Evolutionary conservation across 2,113 vertebrate species (phyloP), one percentile per base, ranked within the genome.

Genomic region (Hystrix brachyura): DNA sequence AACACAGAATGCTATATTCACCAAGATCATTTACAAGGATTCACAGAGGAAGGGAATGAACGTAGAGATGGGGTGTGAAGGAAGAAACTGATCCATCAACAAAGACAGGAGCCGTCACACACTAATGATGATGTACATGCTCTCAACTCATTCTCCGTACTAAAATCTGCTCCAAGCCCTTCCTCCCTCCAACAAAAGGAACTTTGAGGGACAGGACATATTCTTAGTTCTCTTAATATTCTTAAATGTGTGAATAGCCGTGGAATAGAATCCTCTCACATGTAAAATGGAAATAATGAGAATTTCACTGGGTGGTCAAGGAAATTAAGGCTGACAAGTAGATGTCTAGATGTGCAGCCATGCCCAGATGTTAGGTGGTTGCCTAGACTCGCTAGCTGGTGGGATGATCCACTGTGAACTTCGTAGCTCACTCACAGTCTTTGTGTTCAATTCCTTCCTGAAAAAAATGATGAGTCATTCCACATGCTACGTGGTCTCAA

Each of bases 211-310:
- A 81, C 60, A 91, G 51, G 43, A 60, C 12, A 27, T 8, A 27
- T 15, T 79, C 60, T 88, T 81, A 85, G 29, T 11, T 62, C 64
- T 95, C 48, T 64, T 79, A 34, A 43, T 91, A 88, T 72, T 92
- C 95, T 78, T 46, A 93, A 93, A 55, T 74, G n/a, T 83, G 64
- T 88, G 60, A 81, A 5, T 11, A 78, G 2, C 71, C 62, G 65
- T 19, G 59, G 29, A 86, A 60, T 89, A 21, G 69, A 67, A 83
- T 89, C 83, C 14, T 79, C 23, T 82, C 21, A 21, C 12, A 29
- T 18, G 12, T 86, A 69, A 80, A 83, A 88, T 32, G 21, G 21
- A 80, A 86, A 81, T 14, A 84, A 59, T 11, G 76, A 80, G 38
- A 90, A 71, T 76, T 43, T 80, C 27, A 59, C 12, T 78, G 29